Percentiles rank a stretch among this genome's conserved stretches.
Evolutionary conservation across 1,140 invertebrate genomes (phyloP).

Genomic region (Magallana ariakensis): DNA sequence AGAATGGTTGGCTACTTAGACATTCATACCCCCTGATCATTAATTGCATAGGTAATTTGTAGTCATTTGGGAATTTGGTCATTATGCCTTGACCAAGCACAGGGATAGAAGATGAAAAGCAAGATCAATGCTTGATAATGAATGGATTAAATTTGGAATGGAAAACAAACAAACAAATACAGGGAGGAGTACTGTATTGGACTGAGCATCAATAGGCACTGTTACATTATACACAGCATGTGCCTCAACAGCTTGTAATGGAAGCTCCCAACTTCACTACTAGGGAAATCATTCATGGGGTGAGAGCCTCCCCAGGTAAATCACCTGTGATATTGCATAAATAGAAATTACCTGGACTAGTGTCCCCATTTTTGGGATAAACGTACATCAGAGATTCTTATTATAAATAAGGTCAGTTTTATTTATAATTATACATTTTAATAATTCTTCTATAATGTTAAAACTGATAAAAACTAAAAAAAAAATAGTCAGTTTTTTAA

Average conservation of each 20-base stretch:
- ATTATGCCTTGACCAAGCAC: slow-evolving; percentile 20
- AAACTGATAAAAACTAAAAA: too few species aligned
- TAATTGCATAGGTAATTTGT: slow-evolving; percentile 22
- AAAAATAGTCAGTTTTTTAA: too few species aligned
- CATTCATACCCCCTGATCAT: background rate
- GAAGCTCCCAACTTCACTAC: background rate
- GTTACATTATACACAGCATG: slow-evolving; percentile 14
- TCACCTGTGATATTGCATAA: background rate
- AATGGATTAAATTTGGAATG: slow-evolving; percentile 30
- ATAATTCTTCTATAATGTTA: too few species aligned
- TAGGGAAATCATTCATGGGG: slow-evolving; percentile 3
- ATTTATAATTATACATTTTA: background rate
- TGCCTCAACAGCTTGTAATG: background rate
- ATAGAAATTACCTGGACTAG: background rate
- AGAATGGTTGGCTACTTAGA: slow-evolving; percentile 24
- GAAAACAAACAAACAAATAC: slow-evolving; percentile 32
- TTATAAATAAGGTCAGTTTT: background rate
- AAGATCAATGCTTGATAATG: slow-evolving; percentile 13
- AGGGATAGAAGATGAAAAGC: background rate
- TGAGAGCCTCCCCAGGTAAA: background rate
- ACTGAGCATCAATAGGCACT: slow-evolving; percentile 11
- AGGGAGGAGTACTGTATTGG: background rate
- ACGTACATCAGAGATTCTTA: background rate
- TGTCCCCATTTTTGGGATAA: background rate
- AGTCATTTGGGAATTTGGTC: background rate